These are phyloP conservation scores for Sinocyclocheilus maitianheensis DNA, from an alignment of 2,113 vertebrate species.

Conservation along the genomic window DNA sequence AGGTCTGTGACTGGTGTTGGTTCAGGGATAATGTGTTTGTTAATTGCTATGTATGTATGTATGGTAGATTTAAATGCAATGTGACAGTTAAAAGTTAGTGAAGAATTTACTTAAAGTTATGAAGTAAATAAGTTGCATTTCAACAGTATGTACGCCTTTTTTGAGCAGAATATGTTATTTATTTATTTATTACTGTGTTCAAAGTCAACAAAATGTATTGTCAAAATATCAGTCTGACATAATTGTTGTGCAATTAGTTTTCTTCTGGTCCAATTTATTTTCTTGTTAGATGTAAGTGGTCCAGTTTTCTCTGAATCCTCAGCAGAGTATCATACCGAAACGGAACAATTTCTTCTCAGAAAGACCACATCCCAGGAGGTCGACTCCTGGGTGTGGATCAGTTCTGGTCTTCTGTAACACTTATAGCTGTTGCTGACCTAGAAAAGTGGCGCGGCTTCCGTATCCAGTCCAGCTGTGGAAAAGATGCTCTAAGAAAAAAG, in stretches of 20 bases:
- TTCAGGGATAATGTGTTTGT: no score
- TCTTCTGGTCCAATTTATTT: not conserved
- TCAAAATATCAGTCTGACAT: not conserved
- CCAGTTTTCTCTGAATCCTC: conserved; percentile 38
- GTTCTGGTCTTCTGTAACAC: conserved; percentile 36
- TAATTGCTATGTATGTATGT: no score
- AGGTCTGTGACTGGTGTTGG: no score
- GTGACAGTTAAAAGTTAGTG: no score
- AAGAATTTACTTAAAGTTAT: no score
- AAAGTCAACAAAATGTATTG: not conserved
- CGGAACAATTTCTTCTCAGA: conserved; percentile 25
- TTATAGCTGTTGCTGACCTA: conserved; percentile 55
- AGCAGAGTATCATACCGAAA: conserved; percentile 18
- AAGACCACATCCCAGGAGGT: conserved; percentile 41
- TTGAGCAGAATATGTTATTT: no score
- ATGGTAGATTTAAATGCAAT: no score
- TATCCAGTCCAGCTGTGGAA: conserved; percentile 49
- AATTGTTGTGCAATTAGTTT: not conserved
- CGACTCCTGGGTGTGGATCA: conserved; percentile 29
- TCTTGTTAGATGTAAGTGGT: conserved; percentile 16
- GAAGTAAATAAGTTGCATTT: no score
- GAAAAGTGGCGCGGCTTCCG: conserved; percentile 39
- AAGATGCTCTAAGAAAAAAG: conserved; percentile 37
- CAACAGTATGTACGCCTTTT: no score
- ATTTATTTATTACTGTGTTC: not conserved